A percentile compares a stretch with the other conserved stretches of the same genome.
These are phyloP conservation scores for Nemurella pictetii DNA, from an alignment of 2,888 invertebrate species.

Conservation along the genomic window DNA sequence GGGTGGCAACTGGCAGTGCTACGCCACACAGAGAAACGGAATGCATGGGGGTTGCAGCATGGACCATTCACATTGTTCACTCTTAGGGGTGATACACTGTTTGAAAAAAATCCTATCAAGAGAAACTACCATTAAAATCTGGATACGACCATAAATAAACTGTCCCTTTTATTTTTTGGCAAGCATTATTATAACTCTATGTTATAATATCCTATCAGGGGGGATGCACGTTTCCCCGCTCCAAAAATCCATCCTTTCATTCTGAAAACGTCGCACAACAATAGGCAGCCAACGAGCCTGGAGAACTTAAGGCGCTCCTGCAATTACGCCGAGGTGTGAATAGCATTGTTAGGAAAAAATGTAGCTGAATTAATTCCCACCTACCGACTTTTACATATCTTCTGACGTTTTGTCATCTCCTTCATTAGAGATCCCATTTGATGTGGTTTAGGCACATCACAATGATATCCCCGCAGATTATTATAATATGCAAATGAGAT, in stretches of 20 bases:
- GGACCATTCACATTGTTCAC: constrained; percentile 15
- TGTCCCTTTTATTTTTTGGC: constrained; percentile 41
- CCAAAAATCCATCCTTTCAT: not conserved
- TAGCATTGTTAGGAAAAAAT: constrained; percentile 3
- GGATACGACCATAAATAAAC: constrained; percentile 40
- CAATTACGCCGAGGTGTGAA: constrained; percentile 26
- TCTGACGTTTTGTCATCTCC: not conserved
- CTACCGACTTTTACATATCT: constrained; percentile 7
- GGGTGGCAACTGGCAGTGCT: not conserved
- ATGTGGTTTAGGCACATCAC: constrained; percentile 19
- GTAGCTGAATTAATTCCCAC: constrained; percentile 8
- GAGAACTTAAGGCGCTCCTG: constrained; percentile 13
- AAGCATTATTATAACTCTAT: constrained; percentile 35
- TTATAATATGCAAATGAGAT: constrained; percentile 14
- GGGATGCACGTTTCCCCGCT: not conserved
- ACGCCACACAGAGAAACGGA: constrained; percentile 1
- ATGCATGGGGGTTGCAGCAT: constrained; percentile 19
- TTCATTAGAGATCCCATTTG: constrained; percentile 20
- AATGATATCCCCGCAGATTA: constrained; percentile 16
- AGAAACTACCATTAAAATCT: constrained; percentile 31
- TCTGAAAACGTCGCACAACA: constrained; percentile 6
- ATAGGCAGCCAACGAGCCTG: constrained; percentile 25
- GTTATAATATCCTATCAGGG: constrained; percentile 19
- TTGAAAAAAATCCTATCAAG: constrained; percentile 15
- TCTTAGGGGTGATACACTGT: constrained; percentile 31